A percentile compares a stretch with the other conserved stretches of the same genome.
These are phyloP conservation scores for Tapera naevia DNA, from an alignment of 2,797 vertebrate genomes.

Conservation along the genomic window DNA sequence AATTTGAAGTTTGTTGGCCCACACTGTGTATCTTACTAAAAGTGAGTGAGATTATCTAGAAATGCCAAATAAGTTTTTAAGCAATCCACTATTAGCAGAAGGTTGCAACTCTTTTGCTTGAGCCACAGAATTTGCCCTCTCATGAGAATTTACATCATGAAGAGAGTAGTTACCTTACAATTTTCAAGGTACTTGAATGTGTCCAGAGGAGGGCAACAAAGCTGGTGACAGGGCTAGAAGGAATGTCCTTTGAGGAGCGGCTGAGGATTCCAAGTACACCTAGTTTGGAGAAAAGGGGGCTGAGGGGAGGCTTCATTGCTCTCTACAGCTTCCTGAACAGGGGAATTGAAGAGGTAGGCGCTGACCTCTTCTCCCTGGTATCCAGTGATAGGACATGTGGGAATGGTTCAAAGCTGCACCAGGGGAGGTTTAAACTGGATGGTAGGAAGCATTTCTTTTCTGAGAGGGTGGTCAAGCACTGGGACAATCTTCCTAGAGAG, in stretches of 20 bases:
- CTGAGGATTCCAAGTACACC: background rate
- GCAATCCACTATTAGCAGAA: background rate
- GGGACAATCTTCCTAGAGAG: background rate
- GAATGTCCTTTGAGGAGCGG: background rate
- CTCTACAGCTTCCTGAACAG: background rate
- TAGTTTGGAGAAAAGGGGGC: background rate
- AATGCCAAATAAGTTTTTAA: background rate
- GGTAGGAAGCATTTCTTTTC: background rate
- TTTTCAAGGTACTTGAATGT: background rate
- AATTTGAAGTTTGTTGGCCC: background rate
- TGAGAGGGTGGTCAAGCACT: background rate
- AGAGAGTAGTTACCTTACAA: background rate
- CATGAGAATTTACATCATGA: background rate
- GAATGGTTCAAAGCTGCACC: background rate
- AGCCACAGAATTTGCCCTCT: background rate
- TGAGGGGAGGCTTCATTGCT: accelerated
- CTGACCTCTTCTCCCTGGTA: background rate
- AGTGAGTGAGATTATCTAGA: background rate
- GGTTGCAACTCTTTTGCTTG: background rate
- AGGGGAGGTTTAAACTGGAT: background rate
- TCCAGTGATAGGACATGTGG: accelerated
- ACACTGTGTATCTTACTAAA: background rate
- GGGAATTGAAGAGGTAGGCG: background rate
- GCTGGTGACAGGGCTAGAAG: background rate
- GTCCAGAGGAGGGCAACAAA: background rate